Base-by-base conservation (phyloP, 2,113 vertebrate genomes). In the Apistogramma diplotaenia region DNA sequence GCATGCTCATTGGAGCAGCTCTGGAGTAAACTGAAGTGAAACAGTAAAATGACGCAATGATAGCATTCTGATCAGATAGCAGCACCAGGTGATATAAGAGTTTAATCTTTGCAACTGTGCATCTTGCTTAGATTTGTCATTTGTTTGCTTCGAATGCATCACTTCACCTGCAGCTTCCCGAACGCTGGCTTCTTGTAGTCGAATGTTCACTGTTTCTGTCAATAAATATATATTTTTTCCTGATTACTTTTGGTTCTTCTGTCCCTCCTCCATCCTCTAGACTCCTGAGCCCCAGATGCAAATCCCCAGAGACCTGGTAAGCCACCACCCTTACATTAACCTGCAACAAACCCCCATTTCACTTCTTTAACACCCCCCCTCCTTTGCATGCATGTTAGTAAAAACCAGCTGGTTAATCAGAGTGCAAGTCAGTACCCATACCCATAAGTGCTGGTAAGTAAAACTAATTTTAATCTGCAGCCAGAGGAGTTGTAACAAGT, bases 281-380 rank as follows among this genome's bases (percentile, higher is more conserved):
- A 94, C 67, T 4, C 76, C 90, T 10, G 93, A 94, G 78, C 81
- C 88, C 76, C 90, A 91, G 91, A 87, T 82, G 86, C 94, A 93
- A 56, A 76, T 73, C 79, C 86, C 84, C 85, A 83, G 88, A 93
- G 94, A 95, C 79, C 81, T 88, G 94, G 95, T 95, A 94, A 95
- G 94, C 89, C 62, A 74, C 83, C 79, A 59, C 81, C 87, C 51
- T 46, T 8, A 86, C 80, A 77, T 74, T 1, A 27, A 3, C 79
- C 73, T 67, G 61, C 43, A 60, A 60, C 72, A 59, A 82, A 59
- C 73, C 43, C 31, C 70, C 49, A 29, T 58, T 31, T 49, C 57
- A 33, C 55, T 4, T 59, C 35, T 37, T 54, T 53, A 51, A 65
- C 25, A 29, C 71, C 43, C 27, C 75, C 33, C 59, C 23, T 60